Conservation (phyloP, 2,888 invertebrate species). For the Ichneumon xanthorius region DNA sequence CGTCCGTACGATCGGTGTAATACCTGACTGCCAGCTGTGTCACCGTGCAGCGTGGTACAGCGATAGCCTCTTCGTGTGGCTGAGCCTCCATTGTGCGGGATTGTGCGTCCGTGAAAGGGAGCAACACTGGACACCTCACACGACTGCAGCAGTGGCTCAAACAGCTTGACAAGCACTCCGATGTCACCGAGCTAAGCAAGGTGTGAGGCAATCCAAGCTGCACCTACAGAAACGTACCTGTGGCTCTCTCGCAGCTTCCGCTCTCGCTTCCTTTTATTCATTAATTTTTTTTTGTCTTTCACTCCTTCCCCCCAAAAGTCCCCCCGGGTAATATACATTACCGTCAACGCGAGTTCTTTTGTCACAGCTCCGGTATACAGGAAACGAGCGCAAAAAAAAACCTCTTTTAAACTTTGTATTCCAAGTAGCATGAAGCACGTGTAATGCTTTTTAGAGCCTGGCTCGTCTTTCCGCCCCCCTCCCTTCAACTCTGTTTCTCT, state of each 20-base stretch:
- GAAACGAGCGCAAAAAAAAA: constrained; percentile 22
- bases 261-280: constrained; percentile 10
- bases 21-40: constrained; percentile 16
- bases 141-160: constrained; percentile 14
- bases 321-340: constrained; percentile 36
- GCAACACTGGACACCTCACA: constrained; percentile 20
- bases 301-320: not conserved
- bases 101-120: constrained; percentile 56
- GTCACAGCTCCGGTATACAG: constrained; percentile 12
- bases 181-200: constrained; percentile 56
- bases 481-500: not conserved
- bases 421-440: constrained; percentile 21
- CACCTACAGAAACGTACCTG: constrained; percentile 51
- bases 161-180: constrained; percentile 50
- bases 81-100: constrained; percentile 53
- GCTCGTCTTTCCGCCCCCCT: constrained; percentile 7
- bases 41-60: not conserved
- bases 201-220: constrained; percentile 51
- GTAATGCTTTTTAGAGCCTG: constrained; percentile 50
- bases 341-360: constrained; percentile 37
- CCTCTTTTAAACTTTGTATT: constrained; percentile 43
- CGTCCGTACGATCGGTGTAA: constrained; percentile 35
- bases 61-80: constrained; percentile 41
- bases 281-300: constrained; percentile 11
- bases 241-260: constrained; percentile 42